Base-by-base conservation (phyloP, 2,113 vertebrate genomes). In the Oceanites oceanicus region DNA sequence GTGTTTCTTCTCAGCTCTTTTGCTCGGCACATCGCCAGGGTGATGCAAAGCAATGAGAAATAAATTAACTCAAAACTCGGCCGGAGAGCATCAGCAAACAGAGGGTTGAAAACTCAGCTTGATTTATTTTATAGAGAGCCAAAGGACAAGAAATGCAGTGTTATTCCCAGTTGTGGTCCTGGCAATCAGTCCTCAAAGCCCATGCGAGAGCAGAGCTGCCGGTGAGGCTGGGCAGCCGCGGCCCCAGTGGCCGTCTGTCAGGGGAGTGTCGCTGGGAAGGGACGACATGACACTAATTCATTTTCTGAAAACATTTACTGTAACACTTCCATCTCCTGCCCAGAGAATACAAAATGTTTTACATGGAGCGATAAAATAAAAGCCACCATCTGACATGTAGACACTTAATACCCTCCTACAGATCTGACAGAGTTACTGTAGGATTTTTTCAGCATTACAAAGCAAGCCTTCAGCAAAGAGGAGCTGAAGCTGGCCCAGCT, bases 61-160 rank as follows among this genome's bases (percentile, higher is more conserved):
- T 63, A 88, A 96, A 96, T 88, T 50, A 92, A 95, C 90, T 96
- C 67, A 11, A 73, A 93, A 86, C 83, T 96, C 92, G 95, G 95
- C 90, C 3, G 2, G 79, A 74, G 61, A 90, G 86, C 75, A 84
- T 86, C 88, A 67, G 88, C 92, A 93, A 96, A 90, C 63, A 92
- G 53, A 78, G 76, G 52, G 66, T 21, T 91, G 93, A 91, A 94
- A 90, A 92, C 70, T 68, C 92, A 55, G 77, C 62, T 91, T 87
- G 94, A 96, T 95, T 94, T 96, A 95, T 93, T 80, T 92, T 92
- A 63, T 16, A 19, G 82, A 47, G 85, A 88, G 85, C 75, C 88
- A 88, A 83, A 95, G 93, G 87, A 91, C 74, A 75, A 94, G 71
- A 90, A 88, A 90, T 55, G 67, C 75, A 77, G 50, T 10, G 5